A percentile compares a stretch with the other conserved stretches of the same genome.
phyloP scores from a whole-genome alignment of 2,113 vertebrate species.

The Oreochromis spilurus region DNA sequence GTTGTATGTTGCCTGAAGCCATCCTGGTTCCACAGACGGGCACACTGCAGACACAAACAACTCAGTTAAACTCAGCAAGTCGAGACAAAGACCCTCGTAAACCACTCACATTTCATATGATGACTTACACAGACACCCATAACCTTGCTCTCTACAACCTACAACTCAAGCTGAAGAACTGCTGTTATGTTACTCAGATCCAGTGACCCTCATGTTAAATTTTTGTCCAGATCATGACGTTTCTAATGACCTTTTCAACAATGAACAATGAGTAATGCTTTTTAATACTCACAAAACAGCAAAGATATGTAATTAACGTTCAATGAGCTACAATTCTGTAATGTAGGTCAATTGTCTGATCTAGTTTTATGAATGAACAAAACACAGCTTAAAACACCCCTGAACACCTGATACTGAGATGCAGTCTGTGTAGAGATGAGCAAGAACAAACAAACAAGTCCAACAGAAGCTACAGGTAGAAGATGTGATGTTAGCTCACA shows the following conservation, averaged over 20 bases:
- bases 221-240: not conserved
- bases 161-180: not conserved
- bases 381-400: not conserved
- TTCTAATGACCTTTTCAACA: not conserved
- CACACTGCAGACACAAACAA: conserved; percentile 77
- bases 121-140: not conserved
- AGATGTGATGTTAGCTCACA: not conserved
- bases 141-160: not conserved
- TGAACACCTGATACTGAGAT: not conserved
- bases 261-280: not conserved
- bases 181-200: not conserved
- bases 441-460: not conserved
- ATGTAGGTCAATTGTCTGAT: not conserved
- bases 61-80: not conserved
- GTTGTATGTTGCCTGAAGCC: conserved; percentile 95
- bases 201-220: not conserved
- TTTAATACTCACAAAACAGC: not conserved
- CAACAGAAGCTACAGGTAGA: not conserved
- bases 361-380: not conserved
- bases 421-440: not conserved
- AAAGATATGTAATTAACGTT: not conserved
- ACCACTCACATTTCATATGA: not conserved
- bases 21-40: conserved; percentile 94
- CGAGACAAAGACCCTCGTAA: not conserved
- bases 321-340: not conserved